Base-by-base conservation (phyloP, 2,113 vertebrate species). In the Ictidomys tridecemlineatus region DNA sequence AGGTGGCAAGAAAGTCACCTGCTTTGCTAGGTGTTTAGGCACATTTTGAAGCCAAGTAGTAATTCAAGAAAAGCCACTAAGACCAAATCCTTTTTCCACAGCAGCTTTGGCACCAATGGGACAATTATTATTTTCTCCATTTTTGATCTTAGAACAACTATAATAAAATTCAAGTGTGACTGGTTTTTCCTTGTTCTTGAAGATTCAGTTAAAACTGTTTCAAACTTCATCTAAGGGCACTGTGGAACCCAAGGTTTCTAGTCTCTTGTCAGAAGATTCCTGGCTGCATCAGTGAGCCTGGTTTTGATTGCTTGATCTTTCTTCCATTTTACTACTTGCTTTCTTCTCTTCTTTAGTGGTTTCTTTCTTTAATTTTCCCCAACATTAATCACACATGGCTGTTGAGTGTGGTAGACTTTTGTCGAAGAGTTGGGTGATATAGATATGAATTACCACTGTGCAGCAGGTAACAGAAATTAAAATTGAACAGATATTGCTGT, bases 141-240 rank as follows among this genome's bases (percentile, higher is more conserved):
- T 96, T 93, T 85, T 96, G 39, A 95, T 58, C 28, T 93, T 77
- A 34, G 28, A 61, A 53, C 28, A 93, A 73, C 85, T 79, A 78
- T 13, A 84, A 85, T 58, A 87, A 88, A 90, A 88, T 42, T 76
- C 84, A 56, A 86, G 0, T n/a, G 72, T 95, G 72, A 2, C 5
- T 91, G 17, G 0, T 48, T 91, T 95, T 82, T 20, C 32, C 39
- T 89, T 91, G 26, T 53, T 37, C 63, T 34, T 82, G 67, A 67
- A 96, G 67, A 92, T 51, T n/a, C 72, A 28, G 4, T 67, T 89
- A 89, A 89, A 88, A 79, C 32, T 58, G 9, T 20, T 48, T 88
- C 34, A 67, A 51, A 73, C 12, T 5, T 13, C 11, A 24, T 78
- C 20, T 39, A 85, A 76, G 1, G 39, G 37, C 16, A 37, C 26